These are phyloP conservation scores for Dasypolia templi DNA, from an alignment of 2,888 invertebrate genomes.

Conservation along the genomic window DNA sequence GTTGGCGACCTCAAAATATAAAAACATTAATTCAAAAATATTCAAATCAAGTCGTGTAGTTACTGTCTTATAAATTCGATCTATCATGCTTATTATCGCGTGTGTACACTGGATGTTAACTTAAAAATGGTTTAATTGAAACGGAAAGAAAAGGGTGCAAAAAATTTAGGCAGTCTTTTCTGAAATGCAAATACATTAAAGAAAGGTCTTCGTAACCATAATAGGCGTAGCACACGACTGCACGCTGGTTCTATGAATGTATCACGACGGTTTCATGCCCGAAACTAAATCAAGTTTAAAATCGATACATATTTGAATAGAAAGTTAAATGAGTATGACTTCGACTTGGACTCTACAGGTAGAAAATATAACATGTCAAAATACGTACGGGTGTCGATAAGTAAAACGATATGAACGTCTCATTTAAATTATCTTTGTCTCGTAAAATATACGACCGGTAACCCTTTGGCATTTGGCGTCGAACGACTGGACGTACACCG, in stretches of 20 bases:
- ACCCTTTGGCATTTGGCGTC: slow-evolving; percentile 84
- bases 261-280: slow-evolving; percentile 62
- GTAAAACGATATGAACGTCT: slow-evolving; percentile 70
- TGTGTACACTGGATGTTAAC: slow-evolving; percentile 41
- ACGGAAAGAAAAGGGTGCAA: slow-evolving; percentile 42
- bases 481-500: slow-evolving; percentile 80
- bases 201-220: slow-evolving; percentile 62
- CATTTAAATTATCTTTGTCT: slow-evolving; percentile 75
- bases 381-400: slow-evolving; percentile 67
- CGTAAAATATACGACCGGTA: slow-evolving; percentile 78
- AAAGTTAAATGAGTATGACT: slow-evolving; percentile 29
- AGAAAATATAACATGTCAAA: slow-evolving; percentile 66
- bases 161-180: slow-evolving; percentile 56
- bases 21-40: slow-evolving; percentile 47
- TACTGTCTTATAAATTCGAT: slow-evolving; percentile 38
- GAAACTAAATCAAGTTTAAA: slow-evolving; percentile 56
- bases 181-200: slow-evolving; percentile 64
- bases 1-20: slow-evolving; percentile 44
- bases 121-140: slow-evolving; percentile 60
- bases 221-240: slow-evolving; percentile 67
- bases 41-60: slow-evolving; percentile 36
- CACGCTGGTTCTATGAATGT: slow-evolving; percentile 64
- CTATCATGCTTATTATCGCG: slow-evolving; percentile 46
- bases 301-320: slow-evolving; percentile 46
- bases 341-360: slow-evolving; percentile 33